These are phyloP conservation scores for Pteromalus puparum DNA, from an alignment of 1,140 invertebrate genomes.

Conservation along the genomic window DNA sequence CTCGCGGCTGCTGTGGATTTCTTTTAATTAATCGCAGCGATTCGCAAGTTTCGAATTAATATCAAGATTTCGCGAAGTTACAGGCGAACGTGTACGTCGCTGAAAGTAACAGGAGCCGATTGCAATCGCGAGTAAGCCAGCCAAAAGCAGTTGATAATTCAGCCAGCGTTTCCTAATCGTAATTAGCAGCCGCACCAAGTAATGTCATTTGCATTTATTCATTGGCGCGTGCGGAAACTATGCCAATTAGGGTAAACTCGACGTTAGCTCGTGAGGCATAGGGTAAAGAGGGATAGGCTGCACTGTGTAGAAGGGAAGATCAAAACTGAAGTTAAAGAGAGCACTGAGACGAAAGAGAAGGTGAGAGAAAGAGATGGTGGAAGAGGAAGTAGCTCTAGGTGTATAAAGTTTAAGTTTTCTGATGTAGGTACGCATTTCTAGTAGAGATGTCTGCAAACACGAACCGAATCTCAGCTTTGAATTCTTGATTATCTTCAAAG, in stretches of 20 bases:
- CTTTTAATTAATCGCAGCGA: too few species aligned
- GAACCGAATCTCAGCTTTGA: too few species aligned
- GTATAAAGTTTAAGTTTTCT: too few species aligned
- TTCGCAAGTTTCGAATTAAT: too few species aligned
- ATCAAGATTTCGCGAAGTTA: conserved; percentile 11
- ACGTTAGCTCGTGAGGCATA: not conserved
- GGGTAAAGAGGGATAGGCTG: conserved; percentile 15
- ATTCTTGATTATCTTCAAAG: too few species aligned
- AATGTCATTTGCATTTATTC: conserved; percentile 45
- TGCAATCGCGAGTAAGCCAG: not conserved
- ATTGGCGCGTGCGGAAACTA: conserved; percentile 28
- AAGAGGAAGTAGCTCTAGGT: too few species aligned
- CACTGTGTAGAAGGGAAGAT: too few species aligned
- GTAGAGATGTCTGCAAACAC: too few species aligned
- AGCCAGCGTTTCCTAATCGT: conserved; percentile 35
- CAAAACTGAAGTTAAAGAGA: not conserved
- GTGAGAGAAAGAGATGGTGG: not conserved
- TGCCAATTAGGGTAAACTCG: conserved; percentile 44
- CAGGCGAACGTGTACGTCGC: not conserved
- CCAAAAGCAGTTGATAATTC: conserved; percentile 41
- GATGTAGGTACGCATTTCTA: too few species aligned
- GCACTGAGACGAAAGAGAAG: not conserved
- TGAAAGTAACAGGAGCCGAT: not conserved
- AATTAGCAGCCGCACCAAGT: conserved; percentile 40
- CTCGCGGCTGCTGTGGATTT: too few species aligned